phyloP scores from a whole-genome alignment of 2,888 invertebrate genomes.

The Entomobrya proxima region DNA sequence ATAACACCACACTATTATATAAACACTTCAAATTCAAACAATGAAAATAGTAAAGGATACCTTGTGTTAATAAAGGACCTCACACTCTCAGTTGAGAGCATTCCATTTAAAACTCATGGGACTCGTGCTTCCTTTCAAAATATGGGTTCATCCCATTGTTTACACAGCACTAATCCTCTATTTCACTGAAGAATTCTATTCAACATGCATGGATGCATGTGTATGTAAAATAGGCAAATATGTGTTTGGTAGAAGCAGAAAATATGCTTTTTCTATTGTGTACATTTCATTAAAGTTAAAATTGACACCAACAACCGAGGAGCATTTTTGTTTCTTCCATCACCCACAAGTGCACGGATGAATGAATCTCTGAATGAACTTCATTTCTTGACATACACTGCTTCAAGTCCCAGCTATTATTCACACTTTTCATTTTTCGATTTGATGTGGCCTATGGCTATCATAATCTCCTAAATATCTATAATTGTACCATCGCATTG shows the following conservation, averaged over 20 bases:
- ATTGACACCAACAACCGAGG: background rate
- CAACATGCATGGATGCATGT: too few relatives aligned
- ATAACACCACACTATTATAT: too few relatives aligned
- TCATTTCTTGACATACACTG: constrained; percentile 20
- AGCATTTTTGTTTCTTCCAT: too few relatives aligned
- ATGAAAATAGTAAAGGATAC: background rate
- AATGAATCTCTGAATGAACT: constrained; percentile 15
- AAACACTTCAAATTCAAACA: too few relatives aligned
- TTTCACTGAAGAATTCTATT: background rate
- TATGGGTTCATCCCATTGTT: constrained; percentile 63
- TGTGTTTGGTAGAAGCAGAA: too few relatives aligned
- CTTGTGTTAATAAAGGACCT: constrained; percentile 18
- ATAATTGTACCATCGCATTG: constrained; percentile 54
- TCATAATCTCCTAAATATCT: constrained; percentile 55
- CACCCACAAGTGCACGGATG: constrained; percentile 5
- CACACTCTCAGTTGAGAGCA: constrained; percentile 33
- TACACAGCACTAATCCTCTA: constrained; percentile 24
- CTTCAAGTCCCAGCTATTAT: background rate
- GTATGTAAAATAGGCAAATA: background rate
- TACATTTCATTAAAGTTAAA: background rate
- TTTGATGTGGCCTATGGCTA: too few relatives aligned
- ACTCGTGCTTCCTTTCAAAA: constrained; percentile 72
- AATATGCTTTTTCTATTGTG: background rate
- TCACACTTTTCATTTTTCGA: background rate
- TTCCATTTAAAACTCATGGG: constrained; percentile 65